These are phyloP conservation scores for Ectropis grisescens DNA, from an alignment of 1,140 invertebrate species.

Conservation along the genomic window DNA sequence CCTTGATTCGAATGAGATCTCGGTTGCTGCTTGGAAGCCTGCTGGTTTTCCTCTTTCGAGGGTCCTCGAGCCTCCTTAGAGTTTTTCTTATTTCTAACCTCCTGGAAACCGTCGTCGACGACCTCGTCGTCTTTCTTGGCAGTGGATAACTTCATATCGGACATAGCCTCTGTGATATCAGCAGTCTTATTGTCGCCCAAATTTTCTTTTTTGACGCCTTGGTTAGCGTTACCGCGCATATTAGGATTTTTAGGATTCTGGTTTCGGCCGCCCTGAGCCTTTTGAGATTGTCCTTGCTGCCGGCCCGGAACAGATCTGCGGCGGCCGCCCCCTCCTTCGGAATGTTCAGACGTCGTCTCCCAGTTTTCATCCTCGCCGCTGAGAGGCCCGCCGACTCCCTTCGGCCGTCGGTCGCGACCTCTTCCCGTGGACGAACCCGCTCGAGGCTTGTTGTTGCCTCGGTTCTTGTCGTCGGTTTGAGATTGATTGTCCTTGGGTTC, in stretches of 20 bases:
- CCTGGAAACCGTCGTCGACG: slow-evolving; percentile 86
- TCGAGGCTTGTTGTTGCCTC: slow-evolving; percentile 76
- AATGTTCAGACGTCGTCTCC: slow-evolving; percentile 79
- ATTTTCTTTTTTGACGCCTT: slow-evolving; percentile 37
- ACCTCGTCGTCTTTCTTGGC: slow-evolving; percentile 51
- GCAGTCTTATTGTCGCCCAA: slow-evolving; percentile 33
- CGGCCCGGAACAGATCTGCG: slow-evolving; percentile 67
- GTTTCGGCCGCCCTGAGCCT: slow-evolving; percentile 32
- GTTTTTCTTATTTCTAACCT: slow-evolving; percentile 87
- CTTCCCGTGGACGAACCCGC: slow-evolving; percentile 77
- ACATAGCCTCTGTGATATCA: slow-evolving; percentile 52
- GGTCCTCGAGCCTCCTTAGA: slow-evolving; percentile 73
- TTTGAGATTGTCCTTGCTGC: slow-evolving; percentile 37
- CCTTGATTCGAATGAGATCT: slow-evolving; percentile 61
- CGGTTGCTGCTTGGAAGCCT: slow-evolving; percentile 37
- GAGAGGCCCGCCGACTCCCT: slow-evolving; percentile 70
- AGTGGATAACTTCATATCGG: slow-evolving; percentile 51
- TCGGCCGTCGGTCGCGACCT: slow-evolving; percentile 71
- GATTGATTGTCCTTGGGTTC: slow-evolving; percentile 53
- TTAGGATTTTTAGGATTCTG: slow-evolving; percentile 39
- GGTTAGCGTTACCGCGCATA: slow-evolving; percentile 26
- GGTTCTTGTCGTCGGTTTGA: slow-evolving; percentile 48
- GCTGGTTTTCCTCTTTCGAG: slow-evolving; percentile 67
- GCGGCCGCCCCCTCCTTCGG: slow-evolving; percentile 71
- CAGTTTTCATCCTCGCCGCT: slow-evolving; percentile 75